These are phyloP conservation scores for Eupithecia subfuscata DNA, from an alignment of 2,888 invertebrate genomes.

Conservation along the genomic window DNA sequence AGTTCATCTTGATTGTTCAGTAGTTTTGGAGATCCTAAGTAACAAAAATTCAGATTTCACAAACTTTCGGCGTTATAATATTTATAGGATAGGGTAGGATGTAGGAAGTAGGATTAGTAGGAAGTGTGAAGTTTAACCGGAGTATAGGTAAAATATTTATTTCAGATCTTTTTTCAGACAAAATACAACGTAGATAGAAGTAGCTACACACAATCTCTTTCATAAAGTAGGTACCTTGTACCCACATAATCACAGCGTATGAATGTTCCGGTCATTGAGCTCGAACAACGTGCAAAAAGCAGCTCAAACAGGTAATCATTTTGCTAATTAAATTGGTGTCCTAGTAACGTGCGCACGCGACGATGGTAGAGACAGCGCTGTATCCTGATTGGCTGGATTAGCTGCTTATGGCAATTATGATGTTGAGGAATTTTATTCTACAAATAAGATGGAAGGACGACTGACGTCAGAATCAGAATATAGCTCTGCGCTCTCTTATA, in stretches of 20 bases:
- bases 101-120: too few relatives aligned
- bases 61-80: too few relatives aligned
- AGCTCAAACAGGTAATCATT: slow-evolving; percentile 35
- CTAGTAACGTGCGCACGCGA: slow-evolving; percentile 39
- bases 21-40: too few relatives aligned
- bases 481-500: too few relatives aligned
- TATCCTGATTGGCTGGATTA: slow-evolving; percentile 21
- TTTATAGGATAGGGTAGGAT: too few relatives aligned
- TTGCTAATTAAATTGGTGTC: slow-evolving; percentile 39
- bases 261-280: slow-evolving; percentile 34
- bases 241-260: slow-evolving; percentile 12
- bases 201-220: background rate
- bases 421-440: too few relatives aligned
- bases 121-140: too few relatives aligned
- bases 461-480: too few relatives aligned
- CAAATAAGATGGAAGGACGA: too few relatives aligned
- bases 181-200: background rate
- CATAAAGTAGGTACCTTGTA: background rate
- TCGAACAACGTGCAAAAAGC: slow-evolving; percentile 28
- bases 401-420: background rate
- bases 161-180: background rate
- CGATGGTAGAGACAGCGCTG: slow-evolving; percentile 19
- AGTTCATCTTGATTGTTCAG: too few relatives aligned
- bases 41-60: too few relatives aligned
- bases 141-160: too few relatives aligned